phyloP scores from a whole-genome alignment of 2,888 invertebrate species.

The Trypoxylon attenuatum region DNA sequence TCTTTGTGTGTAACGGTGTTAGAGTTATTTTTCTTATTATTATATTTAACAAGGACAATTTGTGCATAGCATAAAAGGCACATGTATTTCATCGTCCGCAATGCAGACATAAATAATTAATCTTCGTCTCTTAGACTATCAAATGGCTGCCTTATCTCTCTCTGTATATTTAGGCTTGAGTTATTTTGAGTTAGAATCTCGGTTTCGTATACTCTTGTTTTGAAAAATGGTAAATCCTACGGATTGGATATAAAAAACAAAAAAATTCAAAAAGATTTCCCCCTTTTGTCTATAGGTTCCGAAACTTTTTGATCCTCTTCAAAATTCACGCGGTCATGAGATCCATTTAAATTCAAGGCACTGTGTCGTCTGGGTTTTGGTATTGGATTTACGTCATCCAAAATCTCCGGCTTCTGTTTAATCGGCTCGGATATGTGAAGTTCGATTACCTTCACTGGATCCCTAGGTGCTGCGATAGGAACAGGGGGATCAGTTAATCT shows the following conservation, averaged over 20 bases:
- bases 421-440: slow-evolving; percentile 77
- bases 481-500: slow-evolving; percentile 60
- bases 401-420: slow-evolving; percentile 65
- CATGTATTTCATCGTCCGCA: no score
- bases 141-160: no score
- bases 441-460: slow-evolving; percentile 73
- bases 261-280: slow-evolving; percentile 53
- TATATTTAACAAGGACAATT: no score
- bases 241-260: slow-evolving; percentile 18
- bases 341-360: slow-evolving; percentile 44
- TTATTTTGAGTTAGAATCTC: no score
- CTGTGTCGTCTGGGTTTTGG: slow-evolving; percentile 78
- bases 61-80: no score
- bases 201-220: no score
- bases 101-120: no score
- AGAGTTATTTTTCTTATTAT: no score
- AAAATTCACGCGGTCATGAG: not conserved
- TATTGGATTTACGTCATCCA: slow-evolving; percentile 74
- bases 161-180: no score
- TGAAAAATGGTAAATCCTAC: no score
- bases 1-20: no score
- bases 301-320: slow-evolving; percentile 10
- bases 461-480: slow-evolving; percentile 47
- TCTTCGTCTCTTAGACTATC: no score
- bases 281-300: slow-evolving; percentile 31